These are phyloP conservation scores for Protodeltote pygarga DNA, from an alignment of 2,888 invertebrate species.

Conservation along the genomic window DNA sequence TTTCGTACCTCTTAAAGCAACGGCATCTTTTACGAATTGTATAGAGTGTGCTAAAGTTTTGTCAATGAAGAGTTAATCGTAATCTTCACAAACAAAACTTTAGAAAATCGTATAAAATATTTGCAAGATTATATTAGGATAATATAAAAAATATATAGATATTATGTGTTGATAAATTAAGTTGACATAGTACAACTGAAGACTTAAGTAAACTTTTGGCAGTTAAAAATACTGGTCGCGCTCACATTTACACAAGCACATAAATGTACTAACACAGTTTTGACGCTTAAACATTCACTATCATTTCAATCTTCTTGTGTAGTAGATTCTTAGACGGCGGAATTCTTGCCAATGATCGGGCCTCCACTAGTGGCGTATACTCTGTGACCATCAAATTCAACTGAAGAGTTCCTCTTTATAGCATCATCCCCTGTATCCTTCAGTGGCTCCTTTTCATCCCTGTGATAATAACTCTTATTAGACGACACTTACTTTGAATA, in stretches of 20 bases:
- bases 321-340: conserved; percentile 89
- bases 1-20: conserved; percentile 77
- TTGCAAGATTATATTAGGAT: conserved; percentile 30
- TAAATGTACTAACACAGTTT: conserved; percentile 40
- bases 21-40: conserved; percentile 32
- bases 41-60: conserved; percentile 31
- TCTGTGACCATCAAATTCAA: conserved; percentile 93
- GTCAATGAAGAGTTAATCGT: conserved; percentile 12
- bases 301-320: conserved; percentile 27
- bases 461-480: conserved; percentile 52
- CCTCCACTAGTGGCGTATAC: conserved; percentile 94
- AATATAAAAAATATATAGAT: conserved; percentile 56
- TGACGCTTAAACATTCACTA: conserved; percentile 33
- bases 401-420: conserved; percentile 91
- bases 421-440: conserved; percentile 90
- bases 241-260: conserved; percentile 80
- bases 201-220: conserved; percentile 77
- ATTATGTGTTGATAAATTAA: conserved; percentile 54
- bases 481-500: conserved; percentile 3
- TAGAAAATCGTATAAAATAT: conserved; percentile 36
- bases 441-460: conserved; percentile 94
- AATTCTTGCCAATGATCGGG: conserved; percentile 95
- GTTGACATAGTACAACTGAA: conserved; percentile 66
- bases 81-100: conserved; percentile 10
- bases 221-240: conserved; percentile 81